Percentiles rank a stretch among this genome's conserved stretches.
phyloP scores from a whole-genome alignment of 1,140 invertebrate genomes.

The Ridgeia piscesae region DNA sequence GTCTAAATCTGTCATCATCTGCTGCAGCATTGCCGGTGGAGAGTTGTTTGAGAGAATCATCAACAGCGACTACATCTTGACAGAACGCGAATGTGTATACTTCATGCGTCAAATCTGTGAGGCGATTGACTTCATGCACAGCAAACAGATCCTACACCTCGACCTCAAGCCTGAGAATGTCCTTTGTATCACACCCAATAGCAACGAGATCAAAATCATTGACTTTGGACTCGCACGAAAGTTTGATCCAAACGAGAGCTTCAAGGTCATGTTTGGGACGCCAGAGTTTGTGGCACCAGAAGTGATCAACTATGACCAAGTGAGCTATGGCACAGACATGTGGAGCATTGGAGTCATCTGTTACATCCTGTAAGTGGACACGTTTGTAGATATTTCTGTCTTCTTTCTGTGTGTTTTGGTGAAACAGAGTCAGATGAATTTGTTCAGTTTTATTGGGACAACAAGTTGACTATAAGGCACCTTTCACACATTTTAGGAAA shows the following conservation, averaged over 20 bases:
- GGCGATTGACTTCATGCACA: slow-evolving; percentile 87
- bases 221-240: slow-evolving; percentile 83
- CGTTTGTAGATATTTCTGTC: background rate
- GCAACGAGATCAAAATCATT: slow-evolving; percentile 99
- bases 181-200: slow-evolving; percentile 96
- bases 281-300: slow-evolving; percentile 93
- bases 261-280: slow-evolving; percentile 76
- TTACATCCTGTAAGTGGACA: slow-evolving; percentile 80
- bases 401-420: background rate
- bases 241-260: slow-evolving; percentile 19
- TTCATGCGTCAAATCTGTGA: slow-evolving; percentile 90
- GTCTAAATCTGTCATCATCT: background rate
- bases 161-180: slow-evolving; percentile 99
- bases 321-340: slow-evolving; percentile 85
- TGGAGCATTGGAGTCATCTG: slow-evolving; percentile 94
- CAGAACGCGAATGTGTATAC: slow-evolving; percentile 86
- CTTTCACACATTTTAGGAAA: too few relatives aligned
- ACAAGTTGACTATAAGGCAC: background rate
- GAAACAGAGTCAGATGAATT: background rate
- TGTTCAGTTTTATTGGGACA: background rate
- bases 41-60: slow-evolving; percentile 90
- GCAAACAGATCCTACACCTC: slow-evolving; percentile 83
- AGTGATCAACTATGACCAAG: slow-evolving; percentile 87
- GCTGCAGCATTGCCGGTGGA: slow-evolving; percentile 80
- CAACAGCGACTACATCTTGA: slow-evolving; percentile 87